phyloP scores from a whole-genome alignment of 2,888 invertebrate genomes.

The Leptinotarsa juncta region DNA sequence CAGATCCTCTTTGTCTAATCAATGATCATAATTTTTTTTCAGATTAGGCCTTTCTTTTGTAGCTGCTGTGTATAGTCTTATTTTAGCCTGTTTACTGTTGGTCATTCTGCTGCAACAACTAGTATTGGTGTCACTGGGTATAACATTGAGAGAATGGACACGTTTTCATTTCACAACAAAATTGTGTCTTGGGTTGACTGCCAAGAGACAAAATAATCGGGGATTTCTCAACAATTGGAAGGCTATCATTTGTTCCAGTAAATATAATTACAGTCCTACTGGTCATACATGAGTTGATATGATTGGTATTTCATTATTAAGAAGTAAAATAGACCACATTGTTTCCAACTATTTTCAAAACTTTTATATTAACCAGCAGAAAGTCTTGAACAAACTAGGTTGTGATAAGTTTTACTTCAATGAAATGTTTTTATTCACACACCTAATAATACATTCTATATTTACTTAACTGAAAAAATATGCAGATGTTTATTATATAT shows the following conservation, averaged over 20 bases:
- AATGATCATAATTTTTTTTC: constrained; percentile 39
- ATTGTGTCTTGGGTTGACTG: constrained; percentile 54
- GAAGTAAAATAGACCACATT: neutral
- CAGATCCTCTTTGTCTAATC: neutral
- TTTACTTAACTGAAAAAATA: too few relatives aligned
- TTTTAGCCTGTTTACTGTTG: constrained; percentile 52
- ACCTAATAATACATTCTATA: too few relatives aligned
- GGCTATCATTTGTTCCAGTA: constrained; percentile 52
- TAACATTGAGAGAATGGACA: constrained; percentile 68
- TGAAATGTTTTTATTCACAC: too few relatives aligned
- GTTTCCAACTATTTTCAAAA: too few relatives aligned
- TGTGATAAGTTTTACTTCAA: too few relatives aligned
- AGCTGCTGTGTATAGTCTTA: constrained; percentile 57
- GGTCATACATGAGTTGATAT: constrained; percentile 18
- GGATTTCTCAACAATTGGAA: constrained; percentile 59
- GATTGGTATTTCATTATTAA: neutral
- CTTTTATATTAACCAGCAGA: too few relatives aligned
- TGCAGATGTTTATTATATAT: too few relatives aligned
- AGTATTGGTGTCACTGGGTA: constrained; percentile 66
- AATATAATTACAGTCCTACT: constrained; percentile 26
- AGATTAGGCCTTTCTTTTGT: constrained; percentile 59
- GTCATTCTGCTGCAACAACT: constrained; percentile 58
- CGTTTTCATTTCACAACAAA: constrained; percentile 54
- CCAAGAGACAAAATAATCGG: constrained; percentile 53
- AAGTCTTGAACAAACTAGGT: too few relatives aligned